Base-by-base conservation (phyloP, 2,113 vertebrate species). In the Penelope pileata region DNA sequence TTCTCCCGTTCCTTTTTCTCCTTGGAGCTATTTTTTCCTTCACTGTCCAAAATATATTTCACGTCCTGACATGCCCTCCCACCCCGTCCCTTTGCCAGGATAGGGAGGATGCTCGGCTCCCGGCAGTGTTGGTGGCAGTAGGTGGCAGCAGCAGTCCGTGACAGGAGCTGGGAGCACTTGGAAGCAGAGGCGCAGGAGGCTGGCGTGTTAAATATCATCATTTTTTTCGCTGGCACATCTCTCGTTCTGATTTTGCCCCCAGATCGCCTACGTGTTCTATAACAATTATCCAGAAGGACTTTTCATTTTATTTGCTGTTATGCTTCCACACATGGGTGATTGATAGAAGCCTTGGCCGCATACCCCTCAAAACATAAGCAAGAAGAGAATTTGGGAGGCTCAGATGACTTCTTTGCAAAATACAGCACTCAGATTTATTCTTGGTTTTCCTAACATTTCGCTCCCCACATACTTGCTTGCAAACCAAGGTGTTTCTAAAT, bases 71-170 rank as follows among this genome's bases (percentile, higher is more conserved):
- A 10, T 8, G 10, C 30, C 3, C 7, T 50, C 30, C 24, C 38
- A 16, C 27, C 10, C 21, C 0, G 30, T 43, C 14, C 23, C 3
- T 1, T 18, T 30, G 38, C 22, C 5, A 16, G 50, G 45, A 4
- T 48, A 38, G 47, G 22, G 76, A 38, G 5, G 45, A 18, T 70
- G 36, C 63, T 82, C 47, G 34, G 88, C 32, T 74, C 26, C 29
- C 23, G 50, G 36, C 42, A 36, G 32, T 13, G 42, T 5, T 2
- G 10, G 0, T 26, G 62, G 79, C 98, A 97, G 96, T 96, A 98
- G 98, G 96, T 98, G 98, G 98, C 97, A 98, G 96, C 96, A 98
- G 82, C 92, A 77, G 73, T 76, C 94, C 95, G 76, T 4, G 13
- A 12, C 75, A 83, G 42, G 27, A 85, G 48, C 22, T 3, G 0